phyloP scores from a whole-genome alignment of 2,797 vertebrate genomes.

The Eidolon dupreanum region DNA sequence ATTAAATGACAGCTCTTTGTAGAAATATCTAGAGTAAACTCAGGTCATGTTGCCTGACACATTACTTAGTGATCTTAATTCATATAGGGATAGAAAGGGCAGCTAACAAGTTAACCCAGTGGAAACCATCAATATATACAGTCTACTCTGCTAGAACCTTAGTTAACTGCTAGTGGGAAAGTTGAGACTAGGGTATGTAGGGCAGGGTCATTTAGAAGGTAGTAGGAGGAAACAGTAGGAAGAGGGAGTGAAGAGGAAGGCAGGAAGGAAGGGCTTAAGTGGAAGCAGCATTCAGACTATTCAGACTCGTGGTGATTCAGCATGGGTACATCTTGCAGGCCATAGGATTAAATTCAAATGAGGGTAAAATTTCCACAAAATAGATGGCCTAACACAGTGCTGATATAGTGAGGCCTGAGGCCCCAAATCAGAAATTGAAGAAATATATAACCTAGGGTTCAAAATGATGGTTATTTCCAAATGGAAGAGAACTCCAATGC shows the following conservation, averaged over 20 bases:
- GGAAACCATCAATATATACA: background rate
- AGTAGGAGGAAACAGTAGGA: background rate
- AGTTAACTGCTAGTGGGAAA: background rate
- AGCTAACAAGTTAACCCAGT: background rate
- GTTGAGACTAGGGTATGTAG: background rate
- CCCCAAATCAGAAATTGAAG: background rate
- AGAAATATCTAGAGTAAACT: background rate
- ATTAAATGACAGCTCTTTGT: background rate
- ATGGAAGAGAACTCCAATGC: background rate
- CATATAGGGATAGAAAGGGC: accelerated
- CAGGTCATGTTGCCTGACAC: background rate
- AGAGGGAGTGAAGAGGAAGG: background rate
- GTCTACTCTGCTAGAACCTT: background rate
- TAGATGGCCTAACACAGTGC: background rate
- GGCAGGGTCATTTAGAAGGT: background rate
- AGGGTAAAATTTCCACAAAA: background rate
- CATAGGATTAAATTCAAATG: background rate
- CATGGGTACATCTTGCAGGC: background rate
- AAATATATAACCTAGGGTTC: background rate
- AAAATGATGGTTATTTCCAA: background rate
- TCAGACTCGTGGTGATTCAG: background rate
- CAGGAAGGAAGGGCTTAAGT: background rate
- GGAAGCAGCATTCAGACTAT: background rate
- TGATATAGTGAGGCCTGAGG: background rate
- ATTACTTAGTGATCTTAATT: background rate